Base-by-base conservation (phyloP, 2,888 invertebrate genomes). In the Trichogramma evanescens region DNA sequence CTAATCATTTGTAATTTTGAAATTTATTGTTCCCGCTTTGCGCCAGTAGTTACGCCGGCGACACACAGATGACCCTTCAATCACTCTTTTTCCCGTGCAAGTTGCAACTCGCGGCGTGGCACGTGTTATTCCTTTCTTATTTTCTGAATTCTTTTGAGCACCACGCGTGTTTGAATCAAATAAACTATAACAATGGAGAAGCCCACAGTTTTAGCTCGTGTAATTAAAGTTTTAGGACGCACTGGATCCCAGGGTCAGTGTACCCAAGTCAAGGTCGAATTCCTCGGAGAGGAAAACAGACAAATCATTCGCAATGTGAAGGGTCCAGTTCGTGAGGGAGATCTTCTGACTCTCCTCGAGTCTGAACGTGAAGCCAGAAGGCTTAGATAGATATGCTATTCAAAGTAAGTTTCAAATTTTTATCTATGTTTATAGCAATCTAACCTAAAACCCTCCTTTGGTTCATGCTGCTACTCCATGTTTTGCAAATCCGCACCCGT, bases 171-270 rank as follows among this genome's bases (percentile, higher is more conserved):
- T 26, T 26, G 26, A 26, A 26, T 26, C 26, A 26, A 26, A 26
- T 26, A 62, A 60, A 63, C 56, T 54, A 68, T 40, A 57, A 26
- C 26, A 26, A 91, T 91, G 91, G 91, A 92, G 78, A 92, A 92
- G 80, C 91, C 91, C 71, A 89, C 89, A 70, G 91, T 92, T 79
- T 84, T 89, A 71, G 92, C 92, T 69, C 88, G 92, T 81, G 98
- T 99, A 61, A 93, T 95, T 69, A 97, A 97, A 83, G 93, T 99
- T 74, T 84, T 99, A 76, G 98, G 99, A 64, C 91, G 98, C 76
- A 99, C 98, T 66, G 99, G 99, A 64, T 98, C 97, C 72, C 98
- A 99, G 81, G 99, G 99, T 72, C 98, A 99, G 81, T 99, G 98
- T 90, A 99, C 99, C 63, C 98, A 99, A 84, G 95, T 95, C 66